Evolutionary conservation across 2,888 invertebrate genomes (phyloP).

Genomic region (Brassicogethes aeneus): DNA sequence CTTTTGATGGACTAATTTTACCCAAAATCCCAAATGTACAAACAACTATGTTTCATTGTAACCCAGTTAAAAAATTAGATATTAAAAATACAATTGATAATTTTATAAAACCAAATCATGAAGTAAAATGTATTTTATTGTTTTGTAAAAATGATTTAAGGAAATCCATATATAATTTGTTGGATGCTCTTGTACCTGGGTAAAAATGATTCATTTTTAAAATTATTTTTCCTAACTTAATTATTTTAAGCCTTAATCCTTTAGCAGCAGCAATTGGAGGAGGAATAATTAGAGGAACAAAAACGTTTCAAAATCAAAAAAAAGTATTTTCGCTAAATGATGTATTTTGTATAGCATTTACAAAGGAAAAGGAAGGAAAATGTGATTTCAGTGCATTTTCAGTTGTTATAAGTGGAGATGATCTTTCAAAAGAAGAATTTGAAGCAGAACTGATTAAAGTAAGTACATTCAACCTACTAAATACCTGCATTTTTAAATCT

Average conservation of each 20-base stretch:
- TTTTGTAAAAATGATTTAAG: conserved; percentile 21
- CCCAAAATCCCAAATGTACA: conserved; percentile 29
- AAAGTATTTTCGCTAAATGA: conserved; percentile 17
- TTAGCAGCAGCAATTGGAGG: conserved; percentile 28
- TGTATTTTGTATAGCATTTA: conserved; percentile 26
- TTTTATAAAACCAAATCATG: conserved; percentile 21
- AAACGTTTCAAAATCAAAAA: conserved; percentile 20
- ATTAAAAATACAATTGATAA: conserved; percentile 12
- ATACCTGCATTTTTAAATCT: background rate
- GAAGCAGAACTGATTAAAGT: conserved; percentile 25
- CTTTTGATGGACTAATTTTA: conserved; percentile 28
- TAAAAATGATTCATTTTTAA: conserved; percentile 14
- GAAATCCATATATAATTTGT: conserved; percentile 18
- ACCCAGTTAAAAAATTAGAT: conserved; percentile 17
- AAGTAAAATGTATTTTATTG: conserved; percentile 25
- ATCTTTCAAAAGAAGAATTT: conserved; percentile 25
- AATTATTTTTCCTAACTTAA: no score
- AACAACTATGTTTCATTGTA: conserved; percentile 25
- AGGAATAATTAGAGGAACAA: conserved; percentile 25
- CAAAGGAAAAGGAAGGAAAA: conserved; percentile 15
- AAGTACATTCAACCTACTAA: conserved; percentile 5
- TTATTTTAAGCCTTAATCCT: no score
- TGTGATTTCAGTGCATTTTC: conserved; percentile 29
- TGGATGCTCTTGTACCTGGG: conserved; percentile 22
- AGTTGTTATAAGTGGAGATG: conserved; percentile 25